These are phyloP conservation scores for Halesus radiatus DNA, from an alignment of 1,140 invertebrate species.

Conservation along the genomic window DNA sequence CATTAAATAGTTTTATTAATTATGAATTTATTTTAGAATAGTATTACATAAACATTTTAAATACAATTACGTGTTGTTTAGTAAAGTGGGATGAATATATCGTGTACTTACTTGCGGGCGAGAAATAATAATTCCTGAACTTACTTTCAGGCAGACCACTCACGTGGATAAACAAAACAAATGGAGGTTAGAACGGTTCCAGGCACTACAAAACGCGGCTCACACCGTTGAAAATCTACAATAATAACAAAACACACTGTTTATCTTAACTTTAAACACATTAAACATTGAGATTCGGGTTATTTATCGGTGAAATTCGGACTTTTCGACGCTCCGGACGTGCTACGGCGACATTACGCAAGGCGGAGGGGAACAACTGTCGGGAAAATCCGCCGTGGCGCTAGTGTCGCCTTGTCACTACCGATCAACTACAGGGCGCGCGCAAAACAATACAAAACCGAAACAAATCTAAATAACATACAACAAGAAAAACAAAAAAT, in stretches of 20 bases:
- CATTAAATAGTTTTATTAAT: too few species aligned
- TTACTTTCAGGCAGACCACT: conserved; percentile 24
- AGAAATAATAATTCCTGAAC: conserved; percentile 21
- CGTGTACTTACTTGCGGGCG: conserved; percentile 8
- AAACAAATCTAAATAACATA: too few species aligned
- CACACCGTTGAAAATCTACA: conserved; percentile 7
- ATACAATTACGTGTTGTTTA: too few species aligned
- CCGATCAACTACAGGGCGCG: conserved; percentile 20
- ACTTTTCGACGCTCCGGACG: conserved; percentile 19
- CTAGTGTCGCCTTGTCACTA: conserved; percentile 23
- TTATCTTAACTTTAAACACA: conserved; percentile 26
- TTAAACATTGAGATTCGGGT: conserved; percentile 1
- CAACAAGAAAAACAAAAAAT: too few species aligned
- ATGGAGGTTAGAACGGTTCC: conserved; percentile 17
- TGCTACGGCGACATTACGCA: conserved; percentile 15
- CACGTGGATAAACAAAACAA: conserved; percentile 35
- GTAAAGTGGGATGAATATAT: background rate
- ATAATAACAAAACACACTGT: conserved; percentile 31
- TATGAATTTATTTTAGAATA: too few species aligned
- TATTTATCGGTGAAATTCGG: conserved; percentile 26
- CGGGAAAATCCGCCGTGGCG: conserved; percentile 35
- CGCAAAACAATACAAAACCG: background rate
- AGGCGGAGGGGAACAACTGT: conserved; percentile 13
- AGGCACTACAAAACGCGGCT: conserved; percentile 9
- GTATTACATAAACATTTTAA: too few species aligned